Conservation (phyloP, 2,797 vertebrate genomes). For the Leptodactylus fallax region DNA sequence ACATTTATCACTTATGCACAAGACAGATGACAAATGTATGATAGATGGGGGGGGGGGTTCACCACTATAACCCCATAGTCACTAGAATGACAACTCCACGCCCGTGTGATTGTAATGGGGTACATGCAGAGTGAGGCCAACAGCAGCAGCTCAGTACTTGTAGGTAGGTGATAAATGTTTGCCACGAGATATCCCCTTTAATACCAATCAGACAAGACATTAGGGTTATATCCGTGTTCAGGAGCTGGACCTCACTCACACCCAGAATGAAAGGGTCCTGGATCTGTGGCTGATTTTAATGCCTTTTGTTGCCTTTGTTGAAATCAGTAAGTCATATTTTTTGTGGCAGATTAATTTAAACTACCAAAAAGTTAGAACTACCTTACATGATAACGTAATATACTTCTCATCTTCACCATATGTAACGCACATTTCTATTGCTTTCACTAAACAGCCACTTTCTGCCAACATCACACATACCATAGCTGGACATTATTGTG, state of each 20-base stretch:
- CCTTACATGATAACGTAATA: not conserved
- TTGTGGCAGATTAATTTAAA: not conserved
- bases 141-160: too few species aligned
- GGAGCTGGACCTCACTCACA: too few species aligned
- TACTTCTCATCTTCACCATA: not conserved
- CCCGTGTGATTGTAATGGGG: too few species aligned
- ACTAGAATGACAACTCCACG: too few species aligned
- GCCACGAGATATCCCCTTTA: too few species aligned
- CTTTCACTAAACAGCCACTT: not conserved
- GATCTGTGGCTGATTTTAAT: too few species aligned
- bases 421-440: not conserved
- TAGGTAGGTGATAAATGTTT: too few species aligned
- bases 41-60: too few species aligned
- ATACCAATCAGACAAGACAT: not conserved
- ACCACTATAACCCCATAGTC: too few species aligned
- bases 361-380: not conserved
- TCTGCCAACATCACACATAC: not conserved
- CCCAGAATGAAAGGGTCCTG: not conserved
- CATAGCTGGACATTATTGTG: not conserved
- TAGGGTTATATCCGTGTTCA: not conserved
- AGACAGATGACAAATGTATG: too few species aligned
- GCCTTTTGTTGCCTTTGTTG: not conserved
- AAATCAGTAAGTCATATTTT: not conserved
- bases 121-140: too few species aligned
- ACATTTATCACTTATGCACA: too few species aligned